Evolutionary conservation across 2,113 vertebrate genomes (phyloP).

Genomic region (Tragelaphus scriptus): DNA sequence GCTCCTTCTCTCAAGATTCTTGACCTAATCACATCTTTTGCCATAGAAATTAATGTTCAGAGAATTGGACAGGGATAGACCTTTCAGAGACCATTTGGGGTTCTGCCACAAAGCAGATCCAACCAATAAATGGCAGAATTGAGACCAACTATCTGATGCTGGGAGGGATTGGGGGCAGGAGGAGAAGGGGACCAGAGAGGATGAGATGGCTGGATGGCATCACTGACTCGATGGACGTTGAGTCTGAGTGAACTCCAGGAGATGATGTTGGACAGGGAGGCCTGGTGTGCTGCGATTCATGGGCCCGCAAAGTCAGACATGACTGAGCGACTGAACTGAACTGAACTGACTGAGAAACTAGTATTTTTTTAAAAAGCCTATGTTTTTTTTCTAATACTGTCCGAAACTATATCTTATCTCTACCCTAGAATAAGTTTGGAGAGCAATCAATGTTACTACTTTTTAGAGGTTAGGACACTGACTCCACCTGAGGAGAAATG

Average conservation of each 20-base stretch:
- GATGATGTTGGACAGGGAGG: no score
- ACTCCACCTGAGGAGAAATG: neutral
- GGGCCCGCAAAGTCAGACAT: no score
- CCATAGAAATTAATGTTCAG: neutral
- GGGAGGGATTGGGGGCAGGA: no score
- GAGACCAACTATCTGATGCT: neutral
- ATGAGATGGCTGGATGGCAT: no score
- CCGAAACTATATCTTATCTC: neutral
- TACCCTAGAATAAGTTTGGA: neutral
- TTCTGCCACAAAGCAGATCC: neutral
- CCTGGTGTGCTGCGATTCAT: no score
- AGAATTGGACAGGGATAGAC: neutral
- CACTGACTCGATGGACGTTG: no score
- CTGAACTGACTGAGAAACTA: neutral
- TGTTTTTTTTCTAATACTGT: neutral
- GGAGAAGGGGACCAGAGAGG: no score
- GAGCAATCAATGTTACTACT: neutral
- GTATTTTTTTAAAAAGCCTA: neutral
- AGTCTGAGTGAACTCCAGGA: no score
- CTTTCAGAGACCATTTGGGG: neutral
- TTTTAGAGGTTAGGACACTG: constrained; percentile 56
- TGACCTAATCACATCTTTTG: neutral
- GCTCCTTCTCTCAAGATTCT: neutral
- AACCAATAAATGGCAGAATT: neutral
- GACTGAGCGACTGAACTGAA: no score